phyloP scores from a whole-genome alignment of 2,888 invertebrate genomes.

The Plutella xylostella region DNA sequence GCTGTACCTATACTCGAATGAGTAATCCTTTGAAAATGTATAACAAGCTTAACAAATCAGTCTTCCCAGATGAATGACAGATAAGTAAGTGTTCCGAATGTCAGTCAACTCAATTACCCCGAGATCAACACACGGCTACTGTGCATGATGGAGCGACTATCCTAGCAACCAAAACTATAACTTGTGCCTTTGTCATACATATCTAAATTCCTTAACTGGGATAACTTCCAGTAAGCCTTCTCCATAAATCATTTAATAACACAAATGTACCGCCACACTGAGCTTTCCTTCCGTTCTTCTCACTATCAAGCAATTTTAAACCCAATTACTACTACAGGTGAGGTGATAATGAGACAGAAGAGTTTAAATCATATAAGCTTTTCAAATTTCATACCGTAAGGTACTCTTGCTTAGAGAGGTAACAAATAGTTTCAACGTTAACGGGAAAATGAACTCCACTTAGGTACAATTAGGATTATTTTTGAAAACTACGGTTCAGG shows the following conservation, averaged over 20 bases:
- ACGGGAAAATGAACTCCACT: background rate
- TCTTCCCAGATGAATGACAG: constrained; percentile 56
- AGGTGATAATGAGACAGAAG: background rate
- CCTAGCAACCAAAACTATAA: constrained; percentile 29
- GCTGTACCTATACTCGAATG: too few relatives aligned
- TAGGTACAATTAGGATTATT: background rate
- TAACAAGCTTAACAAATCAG: constrained; percentile 36
- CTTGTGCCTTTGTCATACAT: constrained; percentile 31
- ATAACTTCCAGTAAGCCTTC: constrained; percentile 47
- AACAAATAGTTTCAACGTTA: background rate
- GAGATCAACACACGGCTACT: constrained; percentile 66
- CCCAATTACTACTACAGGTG: background rate
- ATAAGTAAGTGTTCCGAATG: constrained; percentile 68
- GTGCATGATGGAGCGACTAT: constrained; percentile 51
- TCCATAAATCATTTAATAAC: constrained; percentile 70
- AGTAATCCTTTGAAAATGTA: background rate
- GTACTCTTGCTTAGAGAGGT: background rate
- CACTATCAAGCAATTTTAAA: background rate
- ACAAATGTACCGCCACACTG: constrained; percentile 66
- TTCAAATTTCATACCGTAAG: background rate
- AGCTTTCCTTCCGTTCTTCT: constrained; percentile 60
- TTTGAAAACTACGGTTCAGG: background rate
- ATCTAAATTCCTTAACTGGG: constrained; percentile 35
- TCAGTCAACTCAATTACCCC: constrained; percentile 67
- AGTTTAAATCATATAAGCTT: background rate